Evolutionary conservation across 2,888 invertebrate species (phyloP).

Genomic region (Cheilosia grossa): DNA sequence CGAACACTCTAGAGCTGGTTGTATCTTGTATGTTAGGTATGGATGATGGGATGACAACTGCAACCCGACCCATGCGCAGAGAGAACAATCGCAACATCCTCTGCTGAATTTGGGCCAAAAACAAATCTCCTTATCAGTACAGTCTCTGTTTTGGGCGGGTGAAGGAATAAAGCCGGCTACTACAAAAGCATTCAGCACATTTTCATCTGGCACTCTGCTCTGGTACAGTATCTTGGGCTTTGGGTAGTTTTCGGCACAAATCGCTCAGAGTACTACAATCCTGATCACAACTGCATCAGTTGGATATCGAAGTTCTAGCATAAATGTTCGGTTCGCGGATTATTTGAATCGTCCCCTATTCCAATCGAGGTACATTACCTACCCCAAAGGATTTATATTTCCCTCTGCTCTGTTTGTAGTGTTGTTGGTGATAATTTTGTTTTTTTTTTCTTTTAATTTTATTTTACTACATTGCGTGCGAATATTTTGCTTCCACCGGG

Average conservation of each 20-base stretch:
- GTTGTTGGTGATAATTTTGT: conserved; percentile 16
- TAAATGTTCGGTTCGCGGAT: conserved; percentile 66
- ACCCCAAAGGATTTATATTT: conserved; percentile 61
- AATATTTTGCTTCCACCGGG: conserved; percentile 42
- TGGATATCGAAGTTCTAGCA: conserved; percentile 52
- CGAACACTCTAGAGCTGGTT: conserved; percentile 32
- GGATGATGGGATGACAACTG: not conserved
- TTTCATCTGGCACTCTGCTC: conserved; percentile 27
- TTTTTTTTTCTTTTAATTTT: conserved; percentile 21
- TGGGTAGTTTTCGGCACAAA: conserved; percentile 53
- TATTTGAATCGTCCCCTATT: conserved; percentile 34
- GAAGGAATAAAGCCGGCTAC: conserved; percentile 60
- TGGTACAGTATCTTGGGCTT: conserved; percentile 31
- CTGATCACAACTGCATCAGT: conserved; percentile 49
- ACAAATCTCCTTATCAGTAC: conserved; percentile 64
- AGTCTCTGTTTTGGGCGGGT: conserved; percentile 35
- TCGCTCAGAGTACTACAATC: conserved; percentile 50
- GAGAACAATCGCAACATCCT: conserved; percentile 29
- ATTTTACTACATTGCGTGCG: conserved; percentile 22
- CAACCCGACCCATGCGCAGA: conserved; percentile 44
- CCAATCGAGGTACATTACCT: conserved; percentile 69
- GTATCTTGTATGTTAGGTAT: not conserved
- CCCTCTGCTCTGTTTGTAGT: conserved; percentile 2
- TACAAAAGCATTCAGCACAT: conserved; percentile 64
- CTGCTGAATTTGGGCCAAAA: conserved; percentile 60